Evolutionary conservation across 1,140 invertebrate species (phyloP).

Genomic region (Brachionus rubens): DNA sequence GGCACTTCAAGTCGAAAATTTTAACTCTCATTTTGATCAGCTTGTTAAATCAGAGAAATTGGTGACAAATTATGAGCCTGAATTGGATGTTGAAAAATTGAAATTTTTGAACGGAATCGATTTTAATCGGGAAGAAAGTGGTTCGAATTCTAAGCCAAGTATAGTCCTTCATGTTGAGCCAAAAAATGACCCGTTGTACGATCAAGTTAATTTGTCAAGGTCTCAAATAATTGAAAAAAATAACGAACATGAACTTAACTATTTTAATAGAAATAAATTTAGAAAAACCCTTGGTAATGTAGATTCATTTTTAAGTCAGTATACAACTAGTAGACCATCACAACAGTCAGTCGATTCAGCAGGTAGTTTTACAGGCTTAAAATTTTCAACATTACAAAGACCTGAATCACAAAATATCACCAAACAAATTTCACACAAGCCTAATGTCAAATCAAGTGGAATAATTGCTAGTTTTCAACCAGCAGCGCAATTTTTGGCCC

Average conservation of each 20-base stretch:
- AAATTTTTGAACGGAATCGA: not conserved
- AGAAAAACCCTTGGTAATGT: slow-evolving; percentile 12
- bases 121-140: not conserved
- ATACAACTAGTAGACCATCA: not conserved
- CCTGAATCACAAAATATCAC: not conserved
- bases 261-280: not conserved
- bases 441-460: not conserved
- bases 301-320: not conserved
- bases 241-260: not conserved
- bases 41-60: not conserved
- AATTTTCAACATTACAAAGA: not conserved
- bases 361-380: not conserved
- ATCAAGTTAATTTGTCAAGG: too few species aligned
- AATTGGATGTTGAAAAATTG: not conserved
- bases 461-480: slow-evolving; percentile 34
- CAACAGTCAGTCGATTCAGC: not conserved
- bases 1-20: not conserved
- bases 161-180: not conserved
- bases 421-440: not conserved
- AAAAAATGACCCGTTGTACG: not conserved
- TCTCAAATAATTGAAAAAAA: too few species aligned
- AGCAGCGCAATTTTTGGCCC: not conserved
- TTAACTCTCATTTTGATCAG: not conserved
- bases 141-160: not conserved
- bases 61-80: not conserved